Base-by-base conservation (phyloP, 2,113 vertebrate genomes). In the Petrocephalus zakoni region DNA sequence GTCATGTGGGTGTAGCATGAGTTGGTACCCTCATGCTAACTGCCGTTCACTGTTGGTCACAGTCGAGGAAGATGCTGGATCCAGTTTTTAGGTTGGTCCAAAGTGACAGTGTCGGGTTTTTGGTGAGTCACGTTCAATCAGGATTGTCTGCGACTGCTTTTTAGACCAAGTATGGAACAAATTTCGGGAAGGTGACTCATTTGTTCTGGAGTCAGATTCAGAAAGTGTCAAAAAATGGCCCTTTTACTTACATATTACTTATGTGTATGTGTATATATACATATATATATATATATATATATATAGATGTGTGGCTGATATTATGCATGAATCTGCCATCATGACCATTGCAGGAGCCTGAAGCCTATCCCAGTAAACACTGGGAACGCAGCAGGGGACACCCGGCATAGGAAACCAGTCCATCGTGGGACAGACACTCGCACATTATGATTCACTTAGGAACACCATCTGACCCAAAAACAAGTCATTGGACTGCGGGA, bases 181-280 rank as follows among this genome's bases (percentile, higher is more conserved):
- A 82, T 56, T 47, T 29, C 46, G 19, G 21, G 88, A 19, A 53
- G n/a, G 87, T 91, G 91, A 91, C 88, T 91, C 90, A 90, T 88
- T 88, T 89, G 88, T 92, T 53, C 90, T 90, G 90, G 81, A 85
- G 47, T 29, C 51, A 46, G 2, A 72, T 90, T 90, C 92, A 89
- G 86, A 89, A 90, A 47, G 51, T 29, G 34, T n/a, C n/a, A n/a
- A n/a, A n/a, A n/a, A n/a, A n/a, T n/a, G n/a, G n/a, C n/a, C n/a
- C n/a, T n/a, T n/a, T n/a, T n/a, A n/a, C n/a, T n/a, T n/a, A n/a
- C n/a, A n/a, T n/a, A n/a, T n/a, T n/a, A n/a, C n/a, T n/a, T n/a
- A n/a, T n/a, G 42, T 42, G 42, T 42, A 42, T 42, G 42, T 42
- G 42, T 42, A 3, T 42, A 3, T 42, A 42, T 42, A 42, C 3